Conservation (phyloP, 1,140 invertebrate genomes). For the Solenopsis fugax region DNA sequence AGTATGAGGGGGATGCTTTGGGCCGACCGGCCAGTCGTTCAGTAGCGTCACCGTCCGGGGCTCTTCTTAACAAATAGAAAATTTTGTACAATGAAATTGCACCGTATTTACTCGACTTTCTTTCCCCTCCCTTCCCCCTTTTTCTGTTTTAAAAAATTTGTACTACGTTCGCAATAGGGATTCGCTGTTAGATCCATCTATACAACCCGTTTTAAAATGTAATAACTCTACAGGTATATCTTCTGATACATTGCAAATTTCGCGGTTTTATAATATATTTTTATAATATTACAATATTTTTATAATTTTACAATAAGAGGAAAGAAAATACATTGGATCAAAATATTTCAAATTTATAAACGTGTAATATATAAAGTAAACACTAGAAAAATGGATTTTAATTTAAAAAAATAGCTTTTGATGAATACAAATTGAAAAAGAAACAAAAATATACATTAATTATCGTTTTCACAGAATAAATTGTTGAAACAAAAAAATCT, state of each 20-base stretch:
- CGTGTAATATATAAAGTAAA: too few relatives aligned
- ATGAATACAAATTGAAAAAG: neutral
- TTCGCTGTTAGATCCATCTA: neutral
- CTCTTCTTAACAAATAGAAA: conserved; percentile 4
- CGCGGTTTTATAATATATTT: neutral
- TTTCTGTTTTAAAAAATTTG: neutral
- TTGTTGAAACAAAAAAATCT: neutral
- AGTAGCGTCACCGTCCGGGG: conserved; percentile 76
- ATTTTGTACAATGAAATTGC: neutral
- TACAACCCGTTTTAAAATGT: neutral
- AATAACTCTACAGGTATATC: neutral
- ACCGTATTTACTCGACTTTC: neutral
- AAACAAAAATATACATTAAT: neutral
- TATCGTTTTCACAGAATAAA: neutral
- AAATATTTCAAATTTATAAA: neutral
- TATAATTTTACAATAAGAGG: neutral
- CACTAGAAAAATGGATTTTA: neutral
- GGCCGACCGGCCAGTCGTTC: conserved; percentile 68
- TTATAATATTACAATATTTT: too few relatives aligned
- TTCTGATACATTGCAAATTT: neutral
- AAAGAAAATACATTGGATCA: neutral
- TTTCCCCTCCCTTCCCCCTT: neutral
- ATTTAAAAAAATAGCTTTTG: neutral
- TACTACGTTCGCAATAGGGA: neutral
- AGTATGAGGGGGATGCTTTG: conserved; percentile 71